Conservation (phyloP, 2,888 invertebrate species). For the Aphodius granarius region DNA sequence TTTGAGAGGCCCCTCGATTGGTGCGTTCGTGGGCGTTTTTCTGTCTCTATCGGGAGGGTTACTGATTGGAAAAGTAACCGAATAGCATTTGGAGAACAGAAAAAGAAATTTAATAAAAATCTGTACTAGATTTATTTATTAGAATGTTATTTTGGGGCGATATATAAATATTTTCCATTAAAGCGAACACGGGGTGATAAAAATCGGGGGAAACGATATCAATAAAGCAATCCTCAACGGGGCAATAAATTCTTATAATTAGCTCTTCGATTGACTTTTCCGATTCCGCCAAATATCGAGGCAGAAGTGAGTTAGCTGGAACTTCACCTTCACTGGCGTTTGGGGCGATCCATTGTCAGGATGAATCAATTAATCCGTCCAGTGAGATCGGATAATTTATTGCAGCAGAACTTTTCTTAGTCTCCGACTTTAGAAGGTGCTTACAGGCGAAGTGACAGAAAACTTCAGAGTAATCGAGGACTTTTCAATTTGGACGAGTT, state of each 20-base stretch:
- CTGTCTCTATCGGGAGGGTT: neutral
- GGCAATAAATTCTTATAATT: neutral
- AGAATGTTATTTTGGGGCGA: neutral
- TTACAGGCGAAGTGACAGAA: neutral
- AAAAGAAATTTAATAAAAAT: no score
- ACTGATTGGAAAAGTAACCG: neutral
- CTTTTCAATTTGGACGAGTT: neutral
- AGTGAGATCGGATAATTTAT: neutral
- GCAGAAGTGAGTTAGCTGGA: neutral
- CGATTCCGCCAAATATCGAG: neutral
- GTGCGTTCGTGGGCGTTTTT: neutral
- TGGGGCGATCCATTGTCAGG: neutral
- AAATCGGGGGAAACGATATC: neutral
- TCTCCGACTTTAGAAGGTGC: neutral
- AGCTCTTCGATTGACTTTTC: neutral
- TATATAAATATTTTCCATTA: neutral
- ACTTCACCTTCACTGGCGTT: neutral
- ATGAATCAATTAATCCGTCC: neutral
- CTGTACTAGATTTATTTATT: no score
- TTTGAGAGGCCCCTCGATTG: neutral
- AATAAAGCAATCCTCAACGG: neutral
- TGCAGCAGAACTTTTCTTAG: neutral
- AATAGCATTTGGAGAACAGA: neutral
- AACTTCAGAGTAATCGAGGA: neutral
- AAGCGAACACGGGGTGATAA: neutral